Percentiles rank a stretch among this genome's conserved stretches.
These are phyloP conservation scores for Cephalopholis sonnerati DNA, from an alignment of 2,113 vertebrate genomes.

Conservation along the genomic window DNA sequence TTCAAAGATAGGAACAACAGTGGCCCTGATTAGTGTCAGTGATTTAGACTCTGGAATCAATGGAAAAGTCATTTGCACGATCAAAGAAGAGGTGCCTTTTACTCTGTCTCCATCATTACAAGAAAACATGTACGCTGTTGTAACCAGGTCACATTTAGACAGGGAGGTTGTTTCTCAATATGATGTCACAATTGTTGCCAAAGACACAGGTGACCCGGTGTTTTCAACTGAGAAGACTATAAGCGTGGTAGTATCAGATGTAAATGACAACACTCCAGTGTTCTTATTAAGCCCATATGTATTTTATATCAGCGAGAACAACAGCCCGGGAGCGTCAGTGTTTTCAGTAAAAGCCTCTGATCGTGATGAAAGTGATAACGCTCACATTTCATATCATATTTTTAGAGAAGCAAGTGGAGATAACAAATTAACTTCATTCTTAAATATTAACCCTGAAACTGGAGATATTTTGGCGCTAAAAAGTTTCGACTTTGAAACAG, in stretches of 20 bases:
- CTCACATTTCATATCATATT: conserved; percentile 71
- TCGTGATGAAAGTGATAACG: conserved; percentile 72
- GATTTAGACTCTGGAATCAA: conserved; percentile 81
- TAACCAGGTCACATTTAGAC: conserved; percentile 71
- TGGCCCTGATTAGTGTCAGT: conserved; percentile 76
- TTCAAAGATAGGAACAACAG: conserved; percentile 70
- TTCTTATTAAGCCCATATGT: conserved; percentile 61
- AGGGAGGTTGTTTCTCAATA: conserved; percentile 77
- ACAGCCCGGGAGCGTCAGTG: conserved; percentile 63
- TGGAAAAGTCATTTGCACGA: conserved; percentile 81
- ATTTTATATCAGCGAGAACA: conserved; percentile 79
- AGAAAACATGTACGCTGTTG: conserved; percentile 78
- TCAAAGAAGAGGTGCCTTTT: conserved; percentile 74
- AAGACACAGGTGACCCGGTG: conserved; percentile 72
- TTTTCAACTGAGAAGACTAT: conserved; percentile 72
- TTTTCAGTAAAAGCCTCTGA: conserved; percentile 76
- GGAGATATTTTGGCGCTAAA: conserved; percentile 72
- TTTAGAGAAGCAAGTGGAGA: conserved; percentile 9
- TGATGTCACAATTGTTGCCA: conserved; percentile 79
- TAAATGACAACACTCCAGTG: conserved; percentile 81
- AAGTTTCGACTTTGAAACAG: conserved; percentile 78
- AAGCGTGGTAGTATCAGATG: conserved; percentile 71
- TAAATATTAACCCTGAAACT: conserved; percentile 74
- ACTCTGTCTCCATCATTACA: conserved; percentile 77
- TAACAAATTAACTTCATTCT: conserved; percentile 55